A percentile compares a stretch with the other conserved stretches of the same genome.
phyloP scores from a whole-genome alignment of 2,888 invertebrate genomes.

The Cordilura impudica region DNA sequence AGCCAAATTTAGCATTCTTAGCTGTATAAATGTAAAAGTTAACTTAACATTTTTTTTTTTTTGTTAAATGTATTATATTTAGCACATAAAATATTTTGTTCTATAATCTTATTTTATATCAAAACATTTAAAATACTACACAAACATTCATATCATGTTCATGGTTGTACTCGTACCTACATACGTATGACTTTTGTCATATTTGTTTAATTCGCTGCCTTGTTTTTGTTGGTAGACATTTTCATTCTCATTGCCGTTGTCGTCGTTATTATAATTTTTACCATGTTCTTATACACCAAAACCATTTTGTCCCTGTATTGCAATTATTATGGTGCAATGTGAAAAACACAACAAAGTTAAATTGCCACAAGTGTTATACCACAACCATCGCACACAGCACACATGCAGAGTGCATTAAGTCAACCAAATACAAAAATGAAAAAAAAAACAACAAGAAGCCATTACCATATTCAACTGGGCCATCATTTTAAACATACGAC shows the following conservation, averaged over 20 bases:
- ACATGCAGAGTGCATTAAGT: neutral
- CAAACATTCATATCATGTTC: too few species aligned
- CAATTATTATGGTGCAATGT: neutral
- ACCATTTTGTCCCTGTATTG: neutral
- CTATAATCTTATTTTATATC: too few species aligned
- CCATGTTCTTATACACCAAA: neutral
- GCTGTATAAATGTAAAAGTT: too few species aligned
- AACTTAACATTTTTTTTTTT: too few species aligned
- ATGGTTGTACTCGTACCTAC: neutral
- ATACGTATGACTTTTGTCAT: neutral
- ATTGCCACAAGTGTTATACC: constrained; percentile 21
- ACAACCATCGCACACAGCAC: neutral
- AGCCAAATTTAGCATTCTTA: too few species aligned
- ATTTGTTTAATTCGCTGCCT: neutral
- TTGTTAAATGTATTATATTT: too few species aligned
- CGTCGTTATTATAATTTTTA: neutral
- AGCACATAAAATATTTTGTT: too few species aligned
- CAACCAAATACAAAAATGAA: too few species aligned
- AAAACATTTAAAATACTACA: too few species aligned
- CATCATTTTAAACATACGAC: neutral
- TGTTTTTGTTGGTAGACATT: neutral
- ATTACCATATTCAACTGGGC: neutral
- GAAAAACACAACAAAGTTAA: constrained; percentile 6
- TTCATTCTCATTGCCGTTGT: neutral
- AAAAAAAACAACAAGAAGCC: too few species aligned